These are phyloP conservation scores for Geotrypetes seraphini DNA, from an alignment of 2,797 vertebrate species.

Conservation along the genomic window DNA sequence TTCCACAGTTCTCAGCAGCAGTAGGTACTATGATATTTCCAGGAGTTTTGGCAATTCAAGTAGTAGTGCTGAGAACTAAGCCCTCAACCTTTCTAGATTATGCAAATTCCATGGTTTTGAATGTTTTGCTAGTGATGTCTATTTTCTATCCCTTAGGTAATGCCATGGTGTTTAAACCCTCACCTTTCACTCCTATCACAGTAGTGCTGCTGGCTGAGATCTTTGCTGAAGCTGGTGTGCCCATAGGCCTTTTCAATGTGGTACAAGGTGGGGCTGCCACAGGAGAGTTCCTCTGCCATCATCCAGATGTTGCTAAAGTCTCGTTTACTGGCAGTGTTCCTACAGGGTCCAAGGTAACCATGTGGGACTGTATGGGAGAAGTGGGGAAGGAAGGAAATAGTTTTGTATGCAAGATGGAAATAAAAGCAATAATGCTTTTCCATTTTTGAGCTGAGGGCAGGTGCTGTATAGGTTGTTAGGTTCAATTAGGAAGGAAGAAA, in stretches of 20 bases:
- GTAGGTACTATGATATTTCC: no score
- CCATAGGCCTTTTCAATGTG: conserved; percentile 87
- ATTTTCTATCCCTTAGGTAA: conserved; percentile 61
- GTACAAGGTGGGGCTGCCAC: conserved; percentile 87
- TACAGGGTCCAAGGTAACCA: conserved; percentile 85
- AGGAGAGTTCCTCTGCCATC: conserved; percentile 79
- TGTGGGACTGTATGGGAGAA: no score
- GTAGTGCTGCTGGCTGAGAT: conserved; percentile 82
- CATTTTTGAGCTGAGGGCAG: no score
- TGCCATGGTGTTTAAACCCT: conserved; percentile 90
- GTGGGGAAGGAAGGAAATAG: not conserved
- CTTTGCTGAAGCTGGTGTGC: conserved; percentile 75
- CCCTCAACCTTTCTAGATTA: no score
- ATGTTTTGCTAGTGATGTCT: not conserved
- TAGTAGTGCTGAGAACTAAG: no score
- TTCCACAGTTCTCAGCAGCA: no score
- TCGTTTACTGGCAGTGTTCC: conserved; percentile 95
- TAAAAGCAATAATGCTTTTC: not conserved
- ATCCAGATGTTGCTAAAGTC: conserved; percentile 81
- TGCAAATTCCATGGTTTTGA: not conserved
- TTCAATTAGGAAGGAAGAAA: no score
- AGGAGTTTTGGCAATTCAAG: no score
- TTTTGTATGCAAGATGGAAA: not conserved
- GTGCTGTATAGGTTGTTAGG: no score
- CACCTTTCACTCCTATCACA: conserved; percentile 81